Base-by-base conservation (phyloP, 2,797 vertebrate species). In the Melanotaenia nigrans region DNA sequence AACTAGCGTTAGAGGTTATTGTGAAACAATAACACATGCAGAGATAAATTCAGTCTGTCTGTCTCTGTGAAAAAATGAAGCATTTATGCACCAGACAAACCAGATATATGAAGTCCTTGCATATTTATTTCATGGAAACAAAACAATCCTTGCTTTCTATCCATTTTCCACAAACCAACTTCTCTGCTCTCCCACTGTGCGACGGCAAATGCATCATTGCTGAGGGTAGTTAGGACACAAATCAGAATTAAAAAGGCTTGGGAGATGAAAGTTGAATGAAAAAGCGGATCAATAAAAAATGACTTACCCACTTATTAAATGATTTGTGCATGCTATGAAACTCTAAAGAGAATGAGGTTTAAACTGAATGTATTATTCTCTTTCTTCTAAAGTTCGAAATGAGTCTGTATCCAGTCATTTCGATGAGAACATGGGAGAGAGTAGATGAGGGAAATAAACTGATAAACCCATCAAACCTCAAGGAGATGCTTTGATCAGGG, bases 51-150 rank as follows among this genome's bases (percentile, higher is more conserved):
- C 36, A 59, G 30, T 30, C 30, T 11, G 35, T 85, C 58, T 73
- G 56, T 84, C 59, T 78, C 73, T 0, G 3, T 69, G 65, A 85
- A 77, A 38, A 81, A 77, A 82, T 79, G n/a, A 86, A 74, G 81
- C 75, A 85, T 87, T 88, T 59, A 82, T 85, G 74, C 35, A 22
- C 65, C 64, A 86, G 61, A 80, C 71, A 79, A 76, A 85, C 67
- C 69, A 62, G 77, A 84, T 73, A 78, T 85, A 85, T 81, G 45
- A 75, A 73, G 56, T 20, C 4, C 71, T 71, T 66, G 68, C 75
- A 86, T 90, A 71, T 93, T 90, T 89, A 86, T 89, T 87, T 90
- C 51, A 90, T 82, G 51, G 49, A 84, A 88, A 90, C 88, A 89
- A 89, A 93, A 91, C 75, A 83, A 77, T 74, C 45, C 35, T 61